Conservation (phyloP, 1,140 invertebrate species). For the Pygmarrhopalites habei region DNA sequence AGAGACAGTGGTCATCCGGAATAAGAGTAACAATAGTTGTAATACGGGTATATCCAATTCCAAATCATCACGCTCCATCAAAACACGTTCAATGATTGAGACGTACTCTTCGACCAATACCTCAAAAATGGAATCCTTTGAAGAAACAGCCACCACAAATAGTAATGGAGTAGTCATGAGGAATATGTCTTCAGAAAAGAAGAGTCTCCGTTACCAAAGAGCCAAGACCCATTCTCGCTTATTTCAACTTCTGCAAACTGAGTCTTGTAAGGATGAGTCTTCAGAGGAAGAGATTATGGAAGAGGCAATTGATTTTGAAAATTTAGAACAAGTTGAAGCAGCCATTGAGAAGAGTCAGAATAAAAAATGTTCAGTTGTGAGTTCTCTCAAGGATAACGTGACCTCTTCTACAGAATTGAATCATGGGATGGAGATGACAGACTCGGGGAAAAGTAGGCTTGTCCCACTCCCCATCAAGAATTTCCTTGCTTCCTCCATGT, state of each 20-base stretch:
- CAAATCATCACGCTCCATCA: not conserved
- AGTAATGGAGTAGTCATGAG: slow-evolving; percentile 13
- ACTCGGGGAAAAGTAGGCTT: slow-evolving; percentile 19
- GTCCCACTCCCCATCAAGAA: slow-evolving; percentile 30
- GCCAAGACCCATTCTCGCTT: slow-evolving; percentile 64
- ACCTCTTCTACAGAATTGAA: no score
- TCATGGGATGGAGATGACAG: not conserved
- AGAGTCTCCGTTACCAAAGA: slow-evolving; percentile 55
- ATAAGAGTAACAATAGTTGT: not conserved
- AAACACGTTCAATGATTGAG: slow-evolving; percentile 22
- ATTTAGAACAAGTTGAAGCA: slow-evolving; percentile 13
- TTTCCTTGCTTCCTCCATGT: slow-evolving; percentile 15
- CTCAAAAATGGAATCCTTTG: slow-evolving; percentile 2
- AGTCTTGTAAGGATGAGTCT: slow-evolving; percentile 44
- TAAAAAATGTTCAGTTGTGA: not conserved
- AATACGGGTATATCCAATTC: not conserved
- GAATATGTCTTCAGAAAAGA: slow-evolving; percentile 40
- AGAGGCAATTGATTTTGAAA: slow-evolving; percentile 9
- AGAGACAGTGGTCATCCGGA: not conserved
- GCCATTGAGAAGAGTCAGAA: slow-evolving; percentile 9
- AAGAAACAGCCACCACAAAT: not conserved
- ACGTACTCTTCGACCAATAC: slow-evolving; percentile 3
- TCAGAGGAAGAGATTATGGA: slow-evolving; percentile 39
- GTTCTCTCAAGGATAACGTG: not conserved
- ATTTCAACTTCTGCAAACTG: slow-evolving; percentile 58